These are phyloP conservation scores for Meganola albula DNA, from an alignment of 2,888 invertebrate genomes.

Conservation along the genomic window DNA sequence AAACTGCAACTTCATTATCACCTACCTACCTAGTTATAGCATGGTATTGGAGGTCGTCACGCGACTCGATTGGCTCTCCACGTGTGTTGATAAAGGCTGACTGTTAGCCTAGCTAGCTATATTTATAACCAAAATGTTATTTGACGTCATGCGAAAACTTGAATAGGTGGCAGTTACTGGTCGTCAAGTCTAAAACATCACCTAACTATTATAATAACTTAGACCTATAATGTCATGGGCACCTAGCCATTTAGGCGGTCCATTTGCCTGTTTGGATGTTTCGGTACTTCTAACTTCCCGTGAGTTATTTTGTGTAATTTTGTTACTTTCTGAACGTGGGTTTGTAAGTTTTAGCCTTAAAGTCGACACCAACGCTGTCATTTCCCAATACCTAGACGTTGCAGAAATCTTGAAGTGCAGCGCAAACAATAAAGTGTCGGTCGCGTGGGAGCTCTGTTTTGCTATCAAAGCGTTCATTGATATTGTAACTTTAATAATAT, in stretches of 20 bases:
- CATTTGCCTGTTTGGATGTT: no score
- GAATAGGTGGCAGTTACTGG: no score
- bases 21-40: no score
- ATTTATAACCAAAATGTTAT: slow-evolving; percentile 33
- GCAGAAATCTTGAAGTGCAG: slow-evolving; percentile 70
- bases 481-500: slow-evolving; percentile 56
- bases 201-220: no score
- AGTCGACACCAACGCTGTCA: slow-evolving; percentile 46
- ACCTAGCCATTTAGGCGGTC: no score
- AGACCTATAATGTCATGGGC: no score
- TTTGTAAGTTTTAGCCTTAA: slow-evolving; percentile 60
- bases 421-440: slow-evolving; percentile 65
- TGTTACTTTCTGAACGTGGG: no score
- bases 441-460: slow-evolving; percentile 62
- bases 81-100: slow-evolving; percentile 52
- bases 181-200: slow-evolving; percentile 1
- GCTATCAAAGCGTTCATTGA: slow-evolving; percentile 45
- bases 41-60: slow-evolving; percentile 25
- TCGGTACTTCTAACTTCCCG: no score
- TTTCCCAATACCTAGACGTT: slow-evolving; percentile 66
- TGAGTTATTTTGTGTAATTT: no score
- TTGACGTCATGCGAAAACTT: slow-evolving; percentile 24
- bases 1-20: no score
- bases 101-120: slow-evolving; percentile 25
- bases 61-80: slow-evolving; percentile 47